These are phyloP conservation scores for Pseudobourletiella spinata DNA, from an alignment of 1,140 invertebrate species.

Conservation along the genomic window DNA sequence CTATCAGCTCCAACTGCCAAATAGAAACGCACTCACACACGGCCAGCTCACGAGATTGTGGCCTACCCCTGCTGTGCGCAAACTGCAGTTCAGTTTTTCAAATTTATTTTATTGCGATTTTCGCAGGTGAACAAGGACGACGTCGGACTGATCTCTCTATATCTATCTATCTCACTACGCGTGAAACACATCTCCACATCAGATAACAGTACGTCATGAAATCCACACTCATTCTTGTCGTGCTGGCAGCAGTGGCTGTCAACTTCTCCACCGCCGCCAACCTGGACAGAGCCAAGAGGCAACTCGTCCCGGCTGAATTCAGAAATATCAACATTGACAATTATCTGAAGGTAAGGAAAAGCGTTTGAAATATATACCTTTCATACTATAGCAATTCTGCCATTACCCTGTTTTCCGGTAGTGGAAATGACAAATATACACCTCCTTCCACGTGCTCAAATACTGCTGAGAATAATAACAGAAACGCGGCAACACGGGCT, in stretches of 20 bases:
- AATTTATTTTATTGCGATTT: background rate
- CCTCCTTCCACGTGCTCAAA: background rate
- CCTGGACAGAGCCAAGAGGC: constrained; percentile 13
- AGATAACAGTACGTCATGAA: constrained; percentile 7
- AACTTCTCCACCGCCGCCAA: constrained; percentile 11
- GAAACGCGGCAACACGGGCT: too few relatives aligned
- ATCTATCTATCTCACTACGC: background rate
- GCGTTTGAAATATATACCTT: too few relatives aligned
- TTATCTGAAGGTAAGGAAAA: constrained; percentile 31
- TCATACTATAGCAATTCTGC: too few relatives aligned
- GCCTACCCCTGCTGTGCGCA: too few relatives aligned
- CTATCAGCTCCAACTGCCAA: too few relatives aligned
- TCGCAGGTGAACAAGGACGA: background rate
- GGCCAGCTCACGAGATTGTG: too few relatives aligned
- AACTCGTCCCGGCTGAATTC: constrained; percentile 32
- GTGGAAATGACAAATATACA: background rate
- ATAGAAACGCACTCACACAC: too few relatives aligned
- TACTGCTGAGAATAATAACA: background rate
- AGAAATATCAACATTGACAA: constrained; percentile 35
- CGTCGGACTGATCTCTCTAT: background rate
- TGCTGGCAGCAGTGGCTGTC: constrained; percentile 15
- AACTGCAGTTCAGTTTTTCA: background rate
- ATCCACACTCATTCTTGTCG: constrained; percentile 2
- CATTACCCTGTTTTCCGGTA: too few relatives aligned
- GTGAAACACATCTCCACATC: background rate